Conservation (phyloP, 2,113 vertebrate species). For the Anas platyrhynchos region DNA sequence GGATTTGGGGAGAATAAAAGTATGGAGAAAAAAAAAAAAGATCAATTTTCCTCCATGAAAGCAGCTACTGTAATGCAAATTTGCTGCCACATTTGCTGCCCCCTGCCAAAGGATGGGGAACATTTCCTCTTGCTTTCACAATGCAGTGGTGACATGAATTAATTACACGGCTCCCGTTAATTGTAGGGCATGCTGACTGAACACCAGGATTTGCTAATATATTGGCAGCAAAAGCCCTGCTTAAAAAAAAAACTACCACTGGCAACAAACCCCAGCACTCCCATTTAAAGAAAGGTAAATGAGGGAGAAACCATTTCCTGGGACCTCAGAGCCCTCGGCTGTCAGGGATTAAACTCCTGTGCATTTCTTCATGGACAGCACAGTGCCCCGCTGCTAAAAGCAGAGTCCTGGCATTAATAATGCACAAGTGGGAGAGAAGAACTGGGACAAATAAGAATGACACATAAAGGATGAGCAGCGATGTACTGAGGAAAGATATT, state of each 20-base stretch:
- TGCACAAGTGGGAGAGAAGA: background rate
- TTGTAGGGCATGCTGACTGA: conserved; percentile 38
- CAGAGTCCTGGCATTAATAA: background rate
- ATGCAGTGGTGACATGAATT: conserved; percentile 3
- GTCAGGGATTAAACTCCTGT: background rate
- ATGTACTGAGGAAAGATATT: rapidly evolving
- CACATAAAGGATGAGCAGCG: background rate
- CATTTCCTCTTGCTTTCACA: conserved; percentile 18
- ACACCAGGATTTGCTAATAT: conserved; percentile 31
- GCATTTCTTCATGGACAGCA: background rate
- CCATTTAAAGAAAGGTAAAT: conserved; percentile 12
- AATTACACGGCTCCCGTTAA: conserved; percentile 58
- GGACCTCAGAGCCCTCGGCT: background rate
- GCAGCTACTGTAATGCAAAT: conserved; percentile 2
- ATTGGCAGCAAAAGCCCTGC: conserved; percentile 3
- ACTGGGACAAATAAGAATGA: background rate
- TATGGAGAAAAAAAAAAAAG: background rate
- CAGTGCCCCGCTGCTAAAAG: background rate
- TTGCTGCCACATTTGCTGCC: background rate
- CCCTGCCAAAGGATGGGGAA: background rate
- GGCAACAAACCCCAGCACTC: background rate
- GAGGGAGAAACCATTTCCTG: background rate
- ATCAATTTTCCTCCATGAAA: background rate
- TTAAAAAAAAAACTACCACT: background rate
- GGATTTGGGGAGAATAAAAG: background rate